Conservation (phyloP, 2,113 vertebrate species). For the Oplegnathus fasciatus region DNA sequence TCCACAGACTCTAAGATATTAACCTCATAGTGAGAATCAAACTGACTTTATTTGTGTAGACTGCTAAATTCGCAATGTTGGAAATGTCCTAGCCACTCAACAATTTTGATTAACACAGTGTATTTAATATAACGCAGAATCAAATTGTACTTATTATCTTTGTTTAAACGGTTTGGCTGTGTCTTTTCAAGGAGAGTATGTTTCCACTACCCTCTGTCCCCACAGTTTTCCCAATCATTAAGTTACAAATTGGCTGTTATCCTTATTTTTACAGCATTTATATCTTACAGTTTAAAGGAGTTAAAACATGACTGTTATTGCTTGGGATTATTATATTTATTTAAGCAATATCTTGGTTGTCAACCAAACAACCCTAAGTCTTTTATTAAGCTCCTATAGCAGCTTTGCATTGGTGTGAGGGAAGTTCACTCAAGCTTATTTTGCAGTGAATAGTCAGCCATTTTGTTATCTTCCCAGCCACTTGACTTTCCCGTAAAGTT, state of each 20-base stretch:
- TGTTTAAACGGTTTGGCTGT: background rate
- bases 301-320: background rate
- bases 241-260: background rate
- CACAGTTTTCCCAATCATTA: background rate
- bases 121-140: background rate
- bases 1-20: background rate
- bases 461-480: constrained; percentile 34
- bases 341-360: background rate
- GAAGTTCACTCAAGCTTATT: constrained; percentile 28
- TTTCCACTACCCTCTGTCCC: background rate
- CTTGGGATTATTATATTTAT: background rate
- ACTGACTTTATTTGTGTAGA: background rate
- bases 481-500: constrained; percentile 51
- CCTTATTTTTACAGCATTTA: background rate
- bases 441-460: constrained; percentile 15
- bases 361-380: background rate
- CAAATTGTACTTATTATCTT: background rate
- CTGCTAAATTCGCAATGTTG: background rate
- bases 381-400: background rate
- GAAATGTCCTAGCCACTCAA: background rate
- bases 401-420: background rate
- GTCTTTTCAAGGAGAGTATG: background rate
- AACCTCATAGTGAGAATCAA: background rate
- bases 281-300: background rate
- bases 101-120: background rate